Base-by-base conservation (phyloP, 92 coral and sea anemone species). In the Heliopora coerulea region DNA sequence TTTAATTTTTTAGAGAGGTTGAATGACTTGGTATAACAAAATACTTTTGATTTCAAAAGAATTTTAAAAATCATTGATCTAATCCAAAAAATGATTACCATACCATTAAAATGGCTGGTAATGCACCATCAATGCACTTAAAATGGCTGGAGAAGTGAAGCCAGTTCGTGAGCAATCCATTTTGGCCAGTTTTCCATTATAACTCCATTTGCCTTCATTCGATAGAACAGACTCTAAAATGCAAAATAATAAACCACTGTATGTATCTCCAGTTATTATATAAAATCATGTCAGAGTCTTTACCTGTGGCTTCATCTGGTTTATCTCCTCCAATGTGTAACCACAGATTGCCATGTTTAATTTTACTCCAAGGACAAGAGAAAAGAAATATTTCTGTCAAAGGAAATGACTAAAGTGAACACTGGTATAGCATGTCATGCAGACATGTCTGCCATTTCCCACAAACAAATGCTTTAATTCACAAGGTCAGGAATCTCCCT, bases 361-460 rank as follows among this genome's bases (percentile, higher is more conserved):
- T 60, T 93, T 93, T 49, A 93, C 96, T 27, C 98, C 98, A 72
- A 93, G 89, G 4, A 93, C 91, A 74, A 93, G 88, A n/a, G 98
- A 88, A 56, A 83, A 93, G 79, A 93, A 93, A 76, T 93, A 93
- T 88, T 93, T 93, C 98, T 93, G 65, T 37, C 72, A 82, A 78
- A 68, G 13, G 8, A 69, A 67, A n/a, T n/a, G n/a, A n/a, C n/a
- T n/a, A n/a, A n/a, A n/a, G n/a, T n/a, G n/a, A n/a, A n/a, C n/a
- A n/a, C n/a, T n/a, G n/a, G n/a, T n/a, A n/a, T n/a, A n/a, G n/a
- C n/a, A n/a, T n/a, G n/a, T n/a, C n/a, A n/a, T n/a, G n/a, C n/a
- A n/a, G n/a, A n/a, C n/a, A n/a, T n/a, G n/a, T n/a, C n/a, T n/a
- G n/a, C n/a, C n/a, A n/a, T n/a, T n/a, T n/a, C n/a, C n/a, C n/a